Evolutionary conservation across 2,113 vertebrate genomes (phyloP).

Genomic region (Megaceryle maxima): DNA sequence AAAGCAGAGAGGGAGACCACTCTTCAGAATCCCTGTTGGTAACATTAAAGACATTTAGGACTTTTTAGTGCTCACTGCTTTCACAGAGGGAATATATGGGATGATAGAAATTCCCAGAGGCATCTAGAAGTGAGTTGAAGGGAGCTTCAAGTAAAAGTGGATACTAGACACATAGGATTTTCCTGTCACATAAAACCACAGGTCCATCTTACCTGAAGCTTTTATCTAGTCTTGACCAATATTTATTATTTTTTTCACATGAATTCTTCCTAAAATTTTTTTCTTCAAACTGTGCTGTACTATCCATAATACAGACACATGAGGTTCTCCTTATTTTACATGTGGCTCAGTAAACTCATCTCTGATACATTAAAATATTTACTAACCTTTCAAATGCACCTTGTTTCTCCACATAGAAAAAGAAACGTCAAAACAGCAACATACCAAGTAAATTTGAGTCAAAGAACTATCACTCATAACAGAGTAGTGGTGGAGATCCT

Average conservation of each 20-base stretch:
- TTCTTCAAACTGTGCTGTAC: background rate
- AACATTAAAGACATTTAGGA: background rate
- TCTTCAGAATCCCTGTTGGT: rapidly evolving
- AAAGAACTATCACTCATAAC: background rate
- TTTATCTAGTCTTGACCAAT: background rate
- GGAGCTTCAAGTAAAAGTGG: background rate
- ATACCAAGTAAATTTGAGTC: background rate
- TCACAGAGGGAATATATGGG: background rate
- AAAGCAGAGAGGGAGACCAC: background rate
- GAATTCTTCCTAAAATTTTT: background rate
- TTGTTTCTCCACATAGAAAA: background rate
- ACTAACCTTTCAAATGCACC: background rate
- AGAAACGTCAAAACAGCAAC: background rate
- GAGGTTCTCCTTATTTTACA: background rate
- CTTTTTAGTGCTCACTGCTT: background rate
- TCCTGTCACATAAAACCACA: background rate
- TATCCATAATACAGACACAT: background rate
- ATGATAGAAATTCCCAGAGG: background rate
- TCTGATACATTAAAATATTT: background rate
- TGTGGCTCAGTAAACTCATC: background rate
- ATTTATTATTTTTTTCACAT: background rate
- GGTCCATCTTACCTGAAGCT: rapidly evolving
- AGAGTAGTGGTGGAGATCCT: background rate
- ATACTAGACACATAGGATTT: background rate
- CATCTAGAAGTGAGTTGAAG: background rate